phyloP scores from a whole-genome alignment of 1,140 invertebrate species.

The Aphelenchoides besseyi region DNA sequence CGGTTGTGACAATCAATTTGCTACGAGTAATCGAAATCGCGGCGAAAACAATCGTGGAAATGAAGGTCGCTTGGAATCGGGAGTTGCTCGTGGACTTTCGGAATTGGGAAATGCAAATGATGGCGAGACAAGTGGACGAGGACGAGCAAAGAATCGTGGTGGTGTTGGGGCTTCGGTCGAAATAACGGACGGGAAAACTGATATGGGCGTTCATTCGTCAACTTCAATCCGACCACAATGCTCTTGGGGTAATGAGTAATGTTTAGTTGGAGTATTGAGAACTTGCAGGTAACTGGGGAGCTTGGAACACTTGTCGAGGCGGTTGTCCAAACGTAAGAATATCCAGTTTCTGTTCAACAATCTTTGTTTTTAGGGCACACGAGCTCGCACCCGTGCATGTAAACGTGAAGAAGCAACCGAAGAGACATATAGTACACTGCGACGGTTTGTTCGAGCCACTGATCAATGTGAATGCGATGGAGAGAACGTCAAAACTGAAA shows the following conservation, averaged over 20 bases:
- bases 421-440: constrained; percentile 13
- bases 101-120: neutral
- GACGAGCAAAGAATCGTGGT: neutral
- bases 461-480: constrained; percentile 32
- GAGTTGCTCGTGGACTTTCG: neutral
- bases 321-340: neutral
- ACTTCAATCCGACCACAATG: neutral
- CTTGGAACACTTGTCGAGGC: constrained; percentile 29
- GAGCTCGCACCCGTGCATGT: constrained; percentile 23
- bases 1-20: too few species aligned
- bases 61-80: neutral
- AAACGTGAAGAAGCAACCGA: constrained; percentile 23
- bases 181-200: neutral
- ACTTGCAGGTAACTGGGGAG: constrained; percentile 17
- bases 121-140: neutral
- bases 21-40: neutral
- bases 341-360: neutral
- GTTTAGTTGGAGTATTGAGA: too few species aligned
- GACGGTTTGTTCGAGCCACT: constrained; percentile 2
- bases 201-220: neutral
- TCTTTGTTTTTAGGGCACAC: constrained; percentile 18
- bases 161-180: neutral
- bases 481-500: constrained; percentile 26
- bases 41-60: neutral
- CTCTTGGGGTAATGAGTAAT: constrained; percentile 18